Conservation (phyloP, 2,888 invertebrate genomes). For the Aspidiotus rigidus region DNA sequence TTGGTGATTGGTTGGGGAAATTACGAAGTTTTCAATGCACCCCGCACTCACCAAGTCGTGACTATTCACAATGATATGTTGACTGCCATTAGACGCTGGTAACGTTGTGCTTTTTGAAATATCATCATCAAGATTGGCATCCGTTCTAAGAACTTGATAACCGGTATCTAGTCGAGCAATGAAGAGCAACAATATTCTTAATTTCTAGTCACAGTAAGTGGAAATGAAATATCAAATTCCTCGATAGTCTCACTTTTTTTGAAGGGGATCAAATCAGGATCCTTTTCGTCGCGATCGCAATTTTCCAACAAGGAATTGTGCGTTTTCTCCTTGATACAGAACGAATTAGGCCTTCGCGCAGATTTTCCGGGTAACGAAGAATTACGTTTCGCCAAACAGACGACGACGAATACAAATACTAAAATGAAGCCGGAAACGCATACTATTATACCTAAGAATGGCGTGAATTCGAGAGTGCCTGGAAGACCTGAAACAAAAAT, state of each 20-base stretch:
- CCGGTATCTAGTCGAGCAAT: constrained; percentile 7
- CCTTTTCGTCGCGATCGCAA: constrained; percentile 47
- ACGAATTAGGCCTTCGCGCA: constrained; percentile 7
- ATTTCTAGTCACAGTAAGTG: neutral
- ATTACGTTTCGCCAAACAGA: constrained; percentile 8
- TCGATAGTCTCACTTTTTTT: constrained; percentile 41
- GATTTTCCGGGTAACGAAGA: neutral
- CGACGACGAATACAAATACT: neutral
- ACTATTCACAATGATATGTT: neutral
- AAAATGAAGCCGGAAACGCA: constrained; percentile 17
- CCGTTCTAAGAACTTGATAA: constrained; percentile 16
- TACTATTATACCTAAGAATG: constrained; percentile 2
- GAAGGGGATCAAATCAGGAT: constrained; percentile 45
- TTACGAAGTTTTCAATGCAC: neutral
- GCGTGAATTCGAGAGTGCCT: constrained; percentile 6
- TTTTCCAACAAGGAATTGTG: constrained; percentile 15
- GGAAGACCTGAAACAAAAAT: constrained; percentile 6
- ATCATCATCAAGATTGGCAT: constrained; percentile 2
- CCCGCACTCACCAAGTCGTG: neutral
- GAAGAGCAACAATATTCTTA: neutral
- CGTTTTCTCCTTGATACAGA: constrained; percentile 16
- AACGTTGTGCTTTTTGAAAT: constrained; percentile 6
- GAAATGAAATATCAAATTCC: neutral
- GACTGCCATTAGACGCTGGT: neutral
- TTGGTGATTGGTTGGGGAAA: no score